A percentile compares a stretch with the other conserved stretches of the same genome.
These are phyloP conservation scores for Micromesistius poutassou DNA, from an alignment of 2,797 vertebrate species.

Conservation along the genomic window DNA sequence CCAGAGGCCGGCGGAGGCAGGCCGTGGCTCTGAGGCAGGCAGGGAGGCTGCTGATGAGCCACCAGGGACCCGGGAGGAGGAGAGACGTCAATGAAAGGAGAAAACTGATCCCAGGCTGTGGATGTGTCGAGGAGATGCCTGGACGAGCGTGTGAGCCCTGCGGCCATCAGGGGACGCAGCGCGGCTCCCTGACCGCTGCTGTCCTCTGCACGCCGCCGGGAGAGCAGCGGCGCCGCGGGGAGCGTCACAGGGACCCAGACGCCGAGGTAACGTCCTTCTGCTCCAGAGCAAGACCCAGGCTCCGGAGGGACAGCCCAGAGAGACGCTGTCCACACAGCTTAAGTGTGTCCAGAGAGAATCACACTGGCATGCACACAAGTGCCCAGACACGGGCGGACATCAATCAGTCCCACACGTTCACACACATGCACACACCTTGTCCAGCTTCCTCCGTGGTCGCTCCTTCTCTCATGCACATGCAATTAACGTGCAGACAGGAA, in stretches of 20 bases:
- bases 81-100: not conserved
- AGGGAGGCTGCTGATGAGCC: constrained; percentile 45
- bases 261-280: constrained; percentile 34
- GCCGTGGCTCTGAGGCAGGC: constrained; percentile 42
- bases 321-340: constrained; percentile 47
- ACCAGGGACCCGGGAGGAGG: constrained; percentile 39
- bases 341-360: constrained; percentile 40
- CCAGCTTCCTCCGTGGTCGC: constrained; percentile 36
- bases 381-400: not conserved
- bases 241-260: constrained; percentile 30
- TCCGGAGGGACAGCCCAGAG: constrained; percentile 22
- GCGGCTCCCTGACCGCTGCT: constrained; percentile 23
- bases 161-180: constrained; percentile 56
- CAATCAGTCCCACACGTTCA: constrained; percentile 1
- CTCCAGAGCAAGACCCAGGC: constrained; percentile 18
- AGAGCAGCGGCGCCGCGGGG: constrained; percentile 23
- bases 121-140: constrained; percentile 47
- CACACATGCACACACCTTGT: constrained; percentile 24
- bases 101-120: constrained; percentile 40
- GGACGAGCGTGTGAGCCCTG: constrained; percentile 47
- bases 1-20: constrained; percentile 24
- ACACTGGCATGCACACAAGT: constrained; percentile 3
- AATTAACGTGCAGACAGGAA: constrained; percentile 35
- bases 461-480: constrained; percentile 24
- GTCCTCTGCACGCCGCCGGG: constrained; percentile 53